Conservation (phyloP, 2,888 invertebrate species). For the Drosophila buzzatii region DNA sequence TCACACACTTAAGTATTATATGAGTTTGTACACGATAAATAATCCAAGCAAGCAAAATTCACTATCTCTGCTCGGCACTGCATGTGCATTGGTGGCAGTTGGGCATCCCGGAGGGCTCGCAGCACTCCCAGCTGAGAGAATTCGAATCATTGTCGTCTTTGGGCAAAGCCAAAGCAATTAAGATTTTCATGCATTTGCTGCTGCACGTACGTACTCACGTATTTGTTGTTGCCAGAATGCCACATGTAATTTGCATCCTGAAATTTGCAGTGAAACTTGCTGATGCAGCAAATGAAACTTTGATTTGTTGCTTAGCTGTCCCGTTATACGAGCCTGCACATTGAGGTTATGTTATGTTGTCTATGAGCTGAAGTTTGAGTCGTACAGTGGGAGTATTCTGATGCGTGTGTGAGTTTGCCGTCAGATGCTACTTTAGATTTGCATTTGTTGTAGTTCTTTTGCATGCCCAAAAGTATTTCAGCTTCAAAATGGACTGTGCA, state of each 20-base stretch:
- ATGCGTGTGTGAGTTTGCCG: conserved; percentile 1
- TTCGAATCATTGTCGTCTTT: conserved; percentile 44
- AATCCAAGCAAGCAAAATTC: conserved; percentile 15
- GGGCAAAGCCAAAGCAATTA: conserved; percentile 60
- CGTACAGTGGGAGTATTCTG: neutral
- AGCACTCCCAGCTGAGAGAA: conserved; percentile 18
- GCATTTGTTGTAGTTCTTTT: conserved; percentile 29
- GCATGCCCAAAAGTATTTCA: conserved; percentile 11
- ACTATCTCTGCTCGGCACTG: conserved; percentile 4
- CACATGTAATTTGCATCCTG: conserved; percentile 65
- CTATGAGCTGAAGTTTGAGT: conserved; percentile 1
- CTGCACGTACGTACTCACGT: conserved; percentile 8
- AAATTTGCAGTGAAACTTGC: conserved; percentile 63
- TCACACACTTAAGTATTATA: conserved; percentile 22
- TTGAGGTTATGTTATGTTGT: conserved; percentile 55
- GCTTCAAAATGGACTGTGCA: conserved; percentile 20
- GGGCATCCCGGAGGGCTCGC: conserved; percentile 12
- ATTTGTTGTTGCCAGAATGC: conserved; percentile 23
- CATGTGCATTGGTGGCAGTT: conserved; percentile 13
- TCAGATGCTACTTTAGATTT: conserved; percentile 32
- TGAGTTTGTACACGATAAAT: conserved; percentile 15
- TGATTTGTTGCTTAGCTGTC: conserved; percentile 62
- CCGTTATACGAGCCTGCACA: conserved; percentile 63
- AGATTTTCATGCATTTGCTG: conserved; percentile 54
- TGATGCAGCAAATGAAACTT: conserved; percentile 71